A percentile compares a stretch with the other conserved stretches of the same genome.
Evolutionary conservation across 2,888 invertebrate genomes (phyloP).

Genomic region (Gibbula magus): DNA sequence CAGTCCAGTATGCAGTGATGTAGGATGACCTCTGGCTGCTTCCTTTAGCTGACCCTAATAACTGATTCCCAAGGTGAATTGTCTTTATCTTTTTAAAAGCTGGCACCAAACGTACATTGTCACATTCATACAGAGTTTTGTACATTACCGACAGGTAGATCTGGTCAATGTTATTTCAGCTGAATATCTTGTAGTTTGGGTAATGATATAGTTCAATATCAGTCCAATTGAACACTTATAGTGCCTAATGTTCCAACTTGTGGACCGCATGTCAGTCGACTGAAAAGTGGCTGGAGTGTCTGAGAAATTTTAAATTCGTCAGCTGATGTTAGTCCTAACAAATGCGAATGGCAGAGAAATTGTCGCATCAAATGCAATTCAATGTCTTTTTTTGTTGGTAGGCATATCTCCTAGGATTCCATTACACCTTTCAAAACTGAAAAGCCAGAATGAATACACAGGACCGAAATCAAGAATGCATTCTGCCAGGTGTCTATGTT

Average conservation of each 20-base stretch:
- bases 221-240: neutral
- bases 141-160: neutral
- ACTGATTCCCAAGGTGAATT: neutral
- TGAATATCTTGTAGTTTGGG: neutral
- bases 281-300: neutral
- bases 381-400: neutral
- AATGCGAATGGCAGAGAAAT: neutral
- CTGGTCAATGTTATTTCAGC: neutral
- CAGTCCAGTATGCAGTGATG: neutral
- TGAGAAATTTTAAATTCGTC: neutral
- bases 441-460: neutral
- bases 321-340: neutral
- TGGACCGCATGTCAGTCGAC: neutral
- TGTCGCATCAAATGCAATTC: neutral
- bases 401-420: neutral
- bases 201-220: neutral
- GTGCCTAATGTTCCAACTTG: neutral
- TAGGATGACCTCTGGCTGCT: neutral
- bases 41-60: neutral
- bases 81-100: neutral
- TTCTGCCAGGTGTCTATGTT: neutral
- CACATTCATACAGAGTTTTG: neutral
- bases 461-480: neutral
- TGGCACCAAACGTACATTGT: neutral
- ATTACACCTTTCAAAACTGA: neutral